Base-by-base conservation (phyloP, 1,140 invertebrate genomes). In the Tigriopus japonicus region DNA sequence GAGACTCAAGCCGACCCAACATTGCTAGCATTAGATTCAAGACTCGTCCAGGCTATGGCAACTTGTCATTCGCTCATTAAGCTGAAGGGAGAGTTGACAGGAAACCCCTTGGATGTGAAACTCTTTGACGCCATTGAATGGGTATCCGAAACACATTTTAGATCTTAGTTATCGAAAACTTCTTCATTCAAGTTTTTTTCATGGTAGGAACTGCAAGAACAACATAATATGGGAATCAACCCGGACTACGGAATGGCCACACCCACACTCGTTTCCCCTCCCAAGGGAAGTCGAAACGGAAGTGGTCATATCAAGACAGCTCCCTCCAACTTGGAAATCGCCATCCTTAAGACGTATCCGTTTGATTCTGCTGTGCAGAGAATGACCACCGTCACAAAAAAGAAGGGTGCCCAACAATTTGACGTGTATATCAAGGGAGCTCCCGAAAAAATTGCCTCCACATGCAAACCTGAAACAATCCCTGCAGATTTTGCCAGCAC, bases 341-440 rank as follows among this genome's bases (percentile, higher is more conserved):
- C 72, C 17, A 71, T 76, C 15, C 67, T 77, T 9, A 68, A 72
- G 52, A 73, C 75, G 66, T 77, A 76, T 66, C 74, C 76, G 1
- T 77, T 77, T 64, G 72, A 74, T 40, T 75, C 75, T 0, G 64
- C 64, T 10, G 63, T 74, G 15, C 75, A 77, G 64, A 60, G 75
- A 41, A 77, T 75, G 74, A 73, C 71, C 59, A 75, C 76, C 12
- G 69, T 77, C 13, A 69, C 69, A 0, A 65, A 71, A 41, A 69
- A 67, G 1, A 67, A 71, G 24, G 67, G 67, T 1, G 63, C 67
- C 19, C 63, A 66, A 9, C 65, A 69, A 63, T 73, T 74, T 67
- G 67, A 70, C 14, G 64, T 74, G 14, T 76, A 71, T 64, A 67
- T 69, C 52, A 77, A 77, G 66, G 76, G 75, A 21, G 71, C 75